phyloP scores from a whole-genome alignment of 1,140 invertebrate genomes.

The Solenopsis fugax region DNA sequence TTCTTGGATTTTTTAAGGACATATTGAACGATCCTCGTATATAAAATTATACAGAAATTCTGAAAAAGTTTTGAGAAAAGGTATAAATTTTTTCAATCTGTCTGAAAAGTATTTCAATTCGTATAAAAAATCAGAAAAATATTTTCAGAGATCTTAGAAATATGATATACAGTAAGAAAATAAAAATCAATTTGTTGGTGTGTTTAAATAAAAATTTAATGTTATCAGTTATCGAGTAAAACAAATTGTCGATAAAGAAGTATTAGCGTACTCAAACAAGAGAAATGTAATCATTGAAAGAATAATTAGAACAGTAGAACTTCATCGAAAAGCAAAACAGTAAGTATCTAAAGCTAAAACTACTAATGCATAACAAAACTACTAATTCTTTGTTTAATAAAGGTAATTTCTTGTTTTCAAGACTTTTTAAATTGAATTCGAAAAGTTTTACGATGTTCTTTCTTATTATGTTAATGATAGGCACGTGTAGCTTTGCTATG shows the following conservation, averaged over 20 bases:
- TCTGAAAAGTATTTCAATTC: no score
- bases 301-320: background rate
- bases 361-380: background rate
- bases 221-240: slow-evolving; percentile 15
- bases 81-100: no score
- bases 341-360: background rate
- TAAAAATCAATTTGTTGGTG: background rate
- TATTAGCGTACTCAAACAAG: background rate
- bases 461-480: background rate
- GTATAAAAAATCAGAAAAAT: background rate
- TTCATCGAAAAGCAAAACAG: slow-evolving; percentile 4
- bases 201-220: background rate
- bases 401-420: background rate
- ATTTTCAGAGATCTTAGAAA: background rate
- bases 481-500: background rate
- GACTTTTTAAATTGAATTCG: background rate
- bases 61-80: no score
- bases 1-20: no score
- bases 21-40: no score
- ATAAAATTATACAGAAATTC: no score
- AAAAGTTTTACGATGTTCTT: background rate
- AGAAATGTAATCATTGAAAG: background rate
- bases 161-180: background rate
- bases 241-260: background rate
- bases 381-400: background rate